phyloP scores from a whole-genome alignment of 2,797 vertebrate species.

The Chaunax sp. region DNA sequence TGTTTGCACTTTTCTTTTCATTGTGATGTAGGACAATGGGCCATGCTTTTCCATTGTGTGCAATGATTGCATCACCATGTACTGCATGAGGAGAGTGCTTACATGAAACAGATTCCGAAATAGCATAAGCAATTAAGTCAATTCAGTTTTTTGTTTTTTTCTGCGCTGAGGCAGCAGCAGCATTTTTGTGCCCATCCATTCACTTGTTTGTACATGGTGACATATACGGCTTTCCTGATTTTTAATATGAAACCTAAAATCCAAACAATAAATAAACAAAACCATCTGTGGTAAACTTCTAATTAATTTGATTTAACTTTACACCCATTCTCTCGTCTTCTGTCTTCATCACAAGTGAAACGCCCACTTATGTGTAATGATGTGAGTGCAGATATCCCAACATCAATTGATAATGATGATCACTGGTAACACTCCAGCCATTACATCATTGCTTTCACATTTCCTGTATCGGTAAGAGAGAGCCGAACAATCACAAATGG shows the following conservation, averaged over 20 bases:
- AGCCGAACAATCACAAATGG: neutral
- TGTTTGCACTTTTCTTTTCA: neutral
- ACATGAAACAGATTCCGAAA: neutral
- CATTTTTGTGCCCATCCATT: neutral
- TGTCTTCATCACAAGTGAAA: neutral
- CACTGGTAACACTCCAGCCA: neutral
- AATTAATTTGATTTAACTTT: no score
- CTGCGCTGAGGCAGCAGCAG: conserved; percentile 1
- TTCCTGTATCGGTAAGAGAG: conserved; percentile 1
- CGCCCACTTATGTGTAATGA: neutral
- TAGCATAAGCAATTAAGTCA: neutral
- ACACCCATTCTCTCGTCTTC: no score
- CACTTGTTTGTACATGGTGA: neutral
- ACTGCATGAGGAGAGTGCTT: neutral
- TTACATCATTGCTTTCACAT: conserved; percentile 21
- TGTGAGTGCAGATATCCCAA: neutral
- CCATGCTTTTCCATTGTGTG: neutral
- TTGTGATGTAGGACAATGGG: neutral
- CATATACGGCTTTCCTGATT: no score
- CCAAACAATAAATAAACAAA: no score
- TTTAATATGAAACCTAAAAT: no score
- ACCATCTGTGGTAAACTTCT: no score
- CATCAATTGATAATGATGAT: neutral
- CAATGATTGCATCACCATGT: neutral
- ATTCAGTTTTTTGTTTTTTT: neutral